These are phyloP conservation scores for Tenrec ecaudatus DNA, from an alignment of 2,113 vertebrate species.

Conservation along the genomic window DNA sequence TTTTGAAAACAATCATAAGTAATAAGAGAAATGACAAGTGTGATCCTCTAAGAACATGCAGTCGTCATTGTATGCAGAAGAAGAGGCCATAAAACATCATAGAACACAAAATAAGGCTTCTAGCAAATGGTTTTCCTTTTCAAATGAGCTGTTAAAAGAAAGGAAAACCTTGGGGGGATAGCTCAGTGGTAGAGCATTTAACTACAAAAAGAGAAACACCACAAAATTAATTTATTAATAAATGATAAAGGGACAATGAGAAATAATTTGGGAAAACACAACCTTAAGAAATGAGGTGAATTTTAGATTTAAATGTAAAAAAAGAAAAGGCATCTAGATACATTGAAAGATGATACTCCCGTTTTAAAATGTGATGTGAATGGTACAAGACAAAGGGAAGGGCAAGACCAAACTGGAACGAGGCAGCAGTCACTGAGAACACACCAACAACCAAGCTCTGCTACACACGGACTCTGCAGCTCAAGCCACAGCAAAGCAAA, in stretches of 20 bases:
- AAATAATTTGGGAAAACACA: constrained; percentile 15
- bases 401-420: not conserved
- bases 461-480: not conserved
- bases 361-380: not conserved
- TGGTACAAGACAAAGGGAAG: not conserved
- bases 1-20: constrained; percentile 44
- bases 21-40: constrained; percentile 24
- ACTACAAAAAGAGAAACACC: no score
- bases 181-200: no score
- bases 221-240: not conserved
- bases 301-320: constrained; percentile 20
- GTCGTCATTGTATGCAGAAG: not conserved
- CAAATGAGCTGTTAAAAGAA: not conserved
- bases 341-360: no score
- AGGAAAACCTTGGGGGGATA: not conserved
- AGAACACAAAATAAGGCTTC: not conserved
- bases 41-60: no score
- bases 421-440: no score
- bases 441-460: not conserved
- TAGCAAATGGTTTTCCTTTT: not conserved
- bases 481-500: not conserved
- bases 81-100: not conserved
- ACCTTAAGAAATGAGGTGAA: not conserved
- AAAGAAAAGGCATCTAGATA: not conserved
- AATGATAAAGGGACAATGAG: not conserved